Evolutionary conservation across 2,113 vertebrate species (phyloP).

Genomic region (Gallinago jamesoni): DNA sequence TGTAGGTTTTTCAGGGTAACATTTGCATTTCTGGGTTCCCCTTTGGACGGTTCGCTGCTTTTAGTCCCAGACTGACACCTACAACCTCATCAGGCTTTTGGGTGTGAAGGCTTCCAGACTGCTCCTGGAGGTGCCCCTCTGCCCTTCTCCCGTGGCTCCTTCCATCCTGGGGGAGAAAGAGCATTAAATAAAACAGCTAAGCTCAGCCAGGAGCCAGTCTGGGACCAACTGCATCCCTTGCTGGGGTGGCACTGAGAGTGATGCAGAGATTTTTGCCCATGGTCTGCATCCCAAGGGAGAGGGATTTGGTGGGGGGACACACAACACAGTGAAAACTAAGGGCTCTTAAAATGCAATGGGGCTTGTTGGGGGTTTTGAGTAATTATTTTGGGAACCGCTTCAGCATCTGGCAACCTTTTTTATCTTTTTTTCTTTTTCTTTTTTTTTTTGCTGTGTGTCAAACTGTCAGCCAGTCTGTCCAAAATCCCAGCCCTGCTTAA

Average conservation of each 20-base stretch:
- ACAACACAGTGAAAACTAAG: fast-evolving
- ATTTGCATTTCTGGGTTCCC: neutral
- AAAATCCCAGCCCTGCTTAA: neutral
- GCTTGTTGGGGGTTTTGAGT: neutral
- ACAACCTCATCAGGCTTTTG: neutral
- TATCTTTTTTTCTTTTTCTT: neutral
- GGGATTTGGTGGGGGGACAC: no score
- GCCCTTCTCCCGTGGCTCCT: neutral
- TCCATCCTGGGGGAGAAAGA: neutral
- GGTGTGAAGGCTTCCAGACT: neutral
- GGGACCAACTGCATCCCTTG: neutral
- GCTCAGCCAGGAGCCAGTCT: neutral
- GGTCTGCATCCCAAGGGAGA: neutral
- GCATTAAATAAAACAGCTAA: neutral
- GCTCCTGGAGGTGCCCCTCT: neutral
- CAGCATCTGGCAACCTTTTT: neutral
- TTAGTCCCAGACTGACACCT: neutral
- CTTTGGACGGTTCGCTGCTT: neutral
- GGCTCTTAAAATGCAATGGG: fast-evolving
- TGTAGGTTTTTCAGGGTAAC: neutral
- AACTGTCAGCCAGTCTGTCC: neutral
- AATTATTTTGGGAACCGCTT: neutral
- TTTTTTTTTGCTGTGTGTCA: neutral
- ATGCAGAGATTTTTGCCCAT: neutral
- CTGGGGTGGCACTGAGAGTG: neutral